Evolutionary conservation across 2,113 vertebrate species (phyloP), one percentile per base, ranked within the genome.

Genomic region (Anser brachyrhynchus): DNA sequence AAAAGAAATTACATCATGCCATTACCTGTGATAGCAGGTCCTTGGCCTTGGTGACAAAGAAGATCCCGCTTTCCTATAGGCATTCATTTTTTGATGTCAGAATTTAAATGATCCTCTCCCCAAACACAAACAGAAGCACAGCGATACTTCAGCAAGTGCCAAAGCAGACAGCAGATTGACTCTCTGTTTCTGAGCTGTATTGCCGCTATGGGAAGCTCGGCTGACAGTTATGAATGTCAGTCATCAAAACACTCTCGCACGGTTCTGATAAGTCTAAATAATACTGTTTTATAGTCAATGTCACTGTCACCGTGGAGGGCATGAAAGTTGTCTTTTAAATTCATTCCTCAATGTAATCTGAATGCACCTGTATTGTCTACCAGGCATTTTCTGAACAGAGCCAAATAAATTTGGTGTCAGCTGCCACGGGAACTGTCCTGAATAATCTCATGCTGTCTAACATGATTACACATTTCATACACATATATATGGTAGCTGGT

Each of bases 351-450:
- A 1, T 46, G 59, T 62, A 82, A 95, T 94, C 88, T 85, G 74
- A 92, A 73, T 19, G 41, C n/a, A 82, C 81, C 89, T 89, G 62
- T 19, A 59, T 55, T 79, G 82, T 86, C 84, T 96, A 33, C 5
- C 0, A 46, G 81, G 55, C 1, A 0, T 79, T 91, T 90, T 87
- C 86, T 54, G 52, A 95, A 76, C 1, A 0, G 61, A 71, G 64
- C 18, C 83, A 84, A 84, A 94, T 78, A 92, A 96, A 94, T 93
- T 26, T 93, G 80, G 35, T 15, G 6, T 84, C 83, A 87, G 77
- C 70, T 91, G 86, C 74, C 89, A 76, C 7, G 33, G 80, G 80
- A 89, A 43, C 80, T 65, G 70, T 87, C 72, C 70, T 93, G 65
- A 90, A 44, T 89, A 87, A 93, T 84, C 52, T 83, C 51, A 2